Conservation (phyloP, 2,113 vertebrate species). For the Ailuropoda melanoleuca region DNA sequence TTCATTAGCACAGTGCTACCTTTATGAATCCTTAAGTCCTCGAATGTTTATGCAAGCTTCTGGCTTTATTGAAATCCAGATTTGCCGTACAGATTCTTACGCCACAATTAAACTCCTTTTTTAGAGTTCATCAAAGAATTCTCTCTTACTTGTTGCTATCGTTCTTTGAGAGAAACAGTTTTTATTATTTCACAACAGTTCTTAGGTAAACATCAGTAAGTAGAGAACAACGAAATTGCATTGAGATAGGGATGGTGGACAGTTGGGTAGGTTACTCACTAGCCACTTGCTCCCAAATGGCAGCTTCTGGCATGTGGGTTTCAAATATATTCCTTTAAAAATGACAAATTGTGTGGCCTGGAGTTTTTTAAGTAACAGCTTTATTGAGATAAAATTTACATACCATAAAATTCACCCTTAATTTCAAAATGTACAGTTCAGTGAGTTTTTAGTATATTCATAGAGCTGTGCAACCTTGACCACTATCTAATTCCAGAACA, state of each 20-base stretch:
- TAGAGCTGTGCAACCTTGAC: neutral
- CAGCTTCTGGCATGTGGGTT: neutral
- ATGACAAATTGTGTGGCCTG: neutral
- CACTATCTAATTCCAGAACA: neutral
- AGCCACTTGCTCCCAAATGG: neutral
- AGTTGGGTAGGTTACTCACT: neutral
- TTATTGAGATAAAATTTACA: neutral
- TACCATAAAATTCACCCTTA: constrained; percentile 15
- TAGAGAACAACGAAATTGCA: neutral
- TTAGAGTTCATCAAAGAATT: neutral
- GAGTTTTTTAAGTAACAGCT: neutral
- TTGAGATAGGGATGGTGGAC: neutral
- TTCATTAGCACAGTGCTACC: neutral
- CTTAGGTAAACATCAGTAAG: neutral
- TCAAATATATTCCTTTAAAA: neutral
- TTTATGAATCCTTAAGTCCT: neutral
- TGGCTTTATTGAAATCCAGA: neutral
- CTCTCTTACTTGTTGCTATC: neutral
- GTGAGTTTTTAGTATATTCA: neutral
- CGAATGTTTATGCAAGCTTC: neutral
- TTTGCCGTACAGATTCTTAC: neutral
- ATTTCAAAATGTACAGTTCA: neutral
- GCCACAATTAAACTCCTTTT: neutral
- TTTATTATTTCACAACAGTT: neutral
- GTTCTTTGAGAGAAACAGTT: neutral